phyloP scores from a whole-genome alignment of 2,888 invertebrate genomes.

The Zaprionus obscuricornis region DNA sequence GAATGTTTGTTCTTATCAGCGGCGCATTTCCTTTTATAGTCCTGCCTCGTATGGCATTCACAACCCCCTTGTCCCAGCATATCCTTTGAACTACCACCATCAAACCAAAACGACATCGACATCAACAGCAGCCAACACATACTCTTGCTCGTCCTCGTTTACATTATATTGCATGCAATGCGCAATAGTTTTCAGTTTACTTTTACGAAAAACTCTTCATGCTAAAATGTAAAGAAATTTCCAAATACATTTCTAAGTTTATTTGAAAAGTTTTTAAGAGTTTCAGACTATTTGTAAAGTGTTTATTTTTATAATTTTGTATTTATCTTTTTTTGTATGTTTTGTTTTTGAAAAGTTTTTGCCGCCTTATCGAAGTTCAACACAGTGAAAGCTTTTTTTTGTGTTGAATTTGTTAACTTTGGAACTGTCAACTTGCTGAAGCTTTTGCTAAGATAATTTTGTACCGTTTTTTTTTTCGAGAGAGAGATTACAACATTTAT shows the following conservation, averaged over 20 bases:
- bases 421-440: conserved; percentile 40
- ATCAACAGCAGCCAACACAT: background rate
- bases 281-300: too few relatives aligned
- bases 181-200: background rate
- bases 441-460: too few relatives aligned
- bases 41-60: conserved; percentile 25
- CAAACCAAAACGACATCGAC: too few relatives aligned
- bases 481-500: conserved; percentile 7
- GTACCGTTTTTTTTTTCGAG: too few relatives aligned
- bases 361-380: conserved; percentile 31
- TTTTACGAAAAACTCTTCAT: background rate
- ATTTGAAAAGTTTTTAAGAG: background rate
- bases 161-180: conserved; percentile 2
- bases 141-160: background rate
- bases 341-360: conserved; percentile 24
- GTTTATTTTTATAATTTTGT: background rate
- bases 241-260: too few relatives aligned
- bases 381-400: conserved; percentile 32
- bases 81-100: too few relatives aligned
- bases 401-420: conserved; percentile 8
- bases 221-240: background rate
- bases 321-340: background rate
- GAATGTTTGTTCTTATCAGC: conserved; percentile 81
- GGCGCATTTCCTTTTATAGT: conserved; percentile 82
- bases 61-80: too few relatives aligned